Conservation (phyloP, 2,113 vertebrate genomes). For the Heptranchias perlo region DNA sequence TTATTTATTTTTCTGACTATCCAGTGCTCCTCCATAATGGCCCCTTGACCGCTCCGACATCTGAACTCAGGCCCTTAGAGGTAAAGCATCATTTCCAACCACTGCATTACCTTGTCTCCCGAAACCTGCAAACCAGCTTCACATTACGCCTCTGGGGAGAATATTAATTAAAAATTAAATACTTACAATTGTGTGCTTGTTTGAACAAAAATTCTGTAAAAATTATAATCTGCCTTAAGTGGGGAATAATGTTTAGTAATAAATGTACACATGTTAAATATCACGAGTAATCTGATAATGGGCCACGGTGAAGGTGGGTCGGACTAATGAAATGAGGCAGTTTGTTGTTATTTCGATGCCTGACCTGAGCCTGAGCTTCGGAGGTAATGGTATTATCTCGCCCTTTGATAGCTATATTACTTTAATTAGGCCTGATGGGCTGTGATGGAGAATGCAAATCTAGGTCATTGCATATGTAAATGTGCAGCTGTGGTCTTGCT, state of each 20-base stretch:
- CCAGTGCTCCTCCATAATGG: background rate
- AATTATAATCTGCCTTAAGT: background rate
- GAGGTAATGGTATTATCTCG: background rate
- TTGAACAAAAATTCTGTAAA: conserved; percentile 15
- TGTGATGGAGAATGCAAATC: conserved; percentile 74
- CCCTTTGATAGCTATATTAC: conserved; percentile 46
- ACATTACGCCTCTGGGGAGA: background rate
- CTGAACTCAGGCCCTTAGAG: background rate
- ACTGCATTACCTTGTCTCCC: background rate
- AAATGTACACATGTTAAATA: conserved; percentile 21
- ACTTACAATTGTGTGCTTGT: background rate
- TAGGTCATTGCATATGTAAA: conserved; percentile 87
- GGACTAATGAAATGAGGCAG: background rate
- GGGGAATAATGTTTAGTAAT: conserved; percentile 23
- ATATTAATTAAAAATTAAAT: conserved; percentile 19
- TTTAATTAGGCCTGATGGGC: conserved; percentile 74
- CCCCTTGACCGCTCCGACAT: background rate
- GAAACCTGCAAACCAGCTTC: background rate
- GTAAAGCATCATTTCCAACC: background rate
- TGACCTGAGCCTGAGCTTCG: conserved; percentile 42
- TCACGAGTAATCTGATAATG: background rate
- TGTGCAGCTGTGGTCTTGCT: conserved; percentile 70
- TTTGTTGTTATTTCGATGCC: conserved; percentile 33
- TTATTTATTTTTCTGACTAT: background rate
- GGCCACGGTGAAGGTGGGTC: background rate